Conservation (phyloP, 64 coral and sea anemone genomes). For the Montipora cactus region DNA sequence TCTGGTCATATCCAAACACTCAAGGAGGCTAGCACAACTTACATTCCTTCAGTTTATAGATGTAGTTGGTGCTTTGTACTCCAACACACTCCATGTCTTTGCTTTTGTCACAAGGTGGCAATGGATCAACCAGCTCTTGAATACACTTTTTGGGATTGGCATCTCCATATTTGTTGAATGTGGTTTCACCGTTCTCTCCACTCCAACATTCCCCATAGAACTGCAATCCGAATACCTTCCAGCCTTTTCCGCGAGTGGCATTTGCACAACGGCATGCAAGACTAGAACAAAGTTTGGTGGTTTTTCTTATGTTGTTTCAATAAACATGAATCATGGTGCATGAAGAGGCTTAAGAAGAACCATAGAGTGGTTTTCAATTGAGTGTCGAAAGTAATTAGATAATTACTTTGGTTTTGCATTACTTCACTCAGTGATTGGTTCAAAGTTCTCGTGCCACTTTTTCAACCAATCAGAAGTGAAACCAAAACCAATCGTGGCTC, state of each 20-base stretch:
- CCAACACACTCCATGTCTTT: slow-evolving; percentile 76
- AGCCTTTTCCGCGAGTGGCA: slow-evolving; percentile 45
- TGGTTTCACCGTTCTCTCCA: slow-evolving; percentile 27
- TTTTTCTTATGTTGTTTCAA: too few species aligned
- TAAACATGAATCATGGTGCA: too few species aligned
- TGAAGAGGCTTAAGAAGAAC: too few species aligned
- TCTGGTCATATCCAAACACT: too few species aligned
- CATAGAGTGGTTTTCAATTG: too few species aligned
- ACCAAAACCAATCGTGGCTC: too few species aligned
- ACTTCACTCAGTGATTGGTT: too few species aligned
- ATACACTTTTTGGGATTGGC: slow-evolving; percentile 18
- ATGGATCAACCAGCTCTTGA: slow-evolving; percentile 20
- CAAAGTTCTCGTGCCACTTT: too few species aligned
- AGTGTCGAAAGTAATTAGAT: too few species aligned
- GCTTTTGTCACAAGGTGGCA: slow-evolving; percentile 44
- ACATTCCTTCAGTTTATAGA: slow-evolving; percentile 64
- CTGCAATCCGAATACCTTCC: slow-evolving; percentile 73
- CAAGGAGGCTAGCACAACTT: not conserved
- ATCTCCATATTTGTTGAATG: slow-evolving; percentile 56
- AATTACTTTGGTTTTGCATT: too few species aligned
- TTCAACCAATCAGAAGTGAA: too few species aligned
- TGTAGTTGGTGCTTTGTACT: slow-evolving; percentile 54
- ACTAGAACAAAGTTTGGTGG: not conserved
- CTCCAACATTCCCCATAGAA: slow-evolving; percentile 88
- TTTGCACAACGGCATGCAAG: slow-evolving; percentile 78